Conservation (phyloP, 2,888 invertebrate species). For the Drosophila seclusa region DNA sequence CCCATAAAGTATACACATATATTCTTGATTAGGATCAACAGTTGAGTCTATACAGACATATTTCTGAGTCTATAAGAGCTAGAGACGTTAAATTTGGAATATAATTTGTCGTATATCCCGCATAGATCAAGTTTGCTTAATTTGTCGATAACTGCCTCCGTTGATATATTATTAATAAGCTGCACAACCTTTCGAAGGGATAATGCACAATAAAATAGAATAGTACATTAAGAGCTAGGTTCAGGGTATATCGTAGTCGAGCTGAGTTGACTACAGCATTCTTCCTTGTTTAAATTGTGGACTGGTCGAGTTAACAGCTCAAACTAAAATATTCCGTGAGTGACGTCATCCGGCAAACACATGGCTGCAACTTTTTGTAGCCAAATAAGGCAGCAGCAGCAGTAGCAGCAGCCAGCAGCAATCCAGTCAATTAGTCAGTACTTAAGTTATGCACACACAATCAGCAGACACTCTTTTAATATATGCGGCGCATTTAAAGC, state of each 20-base stretch:
- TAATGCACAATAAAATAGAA: background rate
- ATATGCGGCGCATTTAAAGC: conserved; percentile 50
- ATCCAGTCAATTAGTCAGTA: conserved; percentile 53
- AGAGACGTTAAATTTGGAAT: background rate
- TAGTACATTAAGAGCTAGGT: background rate
- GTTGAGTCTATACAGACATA: background rate
- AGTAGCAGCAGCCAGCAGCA: background rate
- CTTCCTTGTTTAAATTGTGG: conserved; percentile 10
- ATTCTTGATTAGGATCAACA: background rate
- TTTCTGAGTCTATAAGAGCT: background rate
- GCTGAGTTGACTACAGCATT: background rate
- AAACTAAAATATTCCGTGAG: conserved; percentile 17
- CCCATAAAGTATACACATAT: background rate
- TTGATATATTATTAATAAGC: background rate
- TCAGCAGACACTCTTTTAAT: conserved; percentile 40
- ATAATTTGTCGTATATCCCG: background rate
- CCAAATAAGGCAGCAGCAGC: conserved; percentile 2
- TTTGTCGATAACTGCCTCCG: background rate
- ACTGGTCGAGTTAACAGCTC: conserved; percentile 35
- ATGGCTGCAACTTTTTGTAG: conserved; percentile 17
- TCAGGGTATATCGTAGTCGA: background rate
- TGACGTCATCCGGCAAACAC: background rate
- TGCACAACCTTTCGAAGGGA: background rate
- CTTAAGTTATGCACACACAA: conserved; percentile 70
- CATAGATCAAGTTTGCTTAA: background rate